phyloP scores from a whole-genome alignment of 2,113 vertebrate genomes.

The Eupsittula cactorum region DNA sequence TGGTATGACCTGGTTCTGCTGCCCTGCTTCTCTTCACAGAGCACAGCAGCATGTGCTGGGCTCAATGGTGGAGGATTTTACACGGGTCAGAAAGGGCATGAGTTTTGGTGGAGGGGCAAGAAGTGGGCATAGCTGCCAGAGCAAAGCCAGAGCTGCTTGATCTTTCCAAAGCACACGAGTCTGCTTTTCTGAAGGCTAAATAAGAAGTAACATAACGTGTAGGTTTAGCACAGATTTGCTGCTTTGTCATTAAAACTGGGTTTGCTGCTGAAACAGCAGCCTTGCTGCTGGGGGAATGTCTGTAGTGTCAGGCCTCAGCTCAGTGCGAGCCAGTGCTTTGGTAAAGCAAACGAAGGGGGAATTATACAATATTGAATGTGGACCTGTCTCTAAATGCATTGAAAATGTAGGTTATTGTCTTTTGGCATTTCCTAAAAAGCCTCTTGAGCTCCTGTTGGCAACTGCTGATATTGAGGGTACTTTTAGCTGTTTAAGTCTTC shows the following conservation, averaged over 20 bases:
- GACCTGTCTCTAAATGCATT: constrained; percentile 64
- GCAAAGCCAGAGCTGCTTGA: background rate
- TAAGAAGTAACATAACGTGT: background rate
- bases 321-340: background rate
- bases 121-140: background rate
- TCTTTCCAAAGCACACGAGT: background rate
- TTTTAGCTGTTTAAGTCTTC: constrained; percentile 78
- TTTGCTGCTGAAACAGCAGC: background rate
- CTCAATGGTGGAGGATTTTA: background rate
- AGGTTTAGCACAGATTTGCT: background rate
- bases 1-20: background rate
- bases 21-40: background rate
- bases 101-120: background rate
- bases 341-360: constrained; percentile 63
- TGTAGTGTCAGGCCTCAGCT: background rate
- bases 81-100: background rate
- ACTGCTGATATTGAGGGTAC: constrained; percentile 64
- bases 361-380: constrained; percentile 59
- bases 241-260: background rate
- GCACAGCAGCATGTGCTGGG: accelerated
- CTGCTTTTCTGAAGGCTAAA: background rate
- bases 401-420: constrained; percentile 68
- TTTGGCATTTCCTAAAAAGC: constrained; percentile 78
- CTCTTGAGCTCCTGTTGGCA: constrained; percentile 74
- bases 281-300: background rate